Evolutionary conservation across 2,797 vertebrate genomes (phyloP).

Genomic region (Clarias platycephalus): DNA sequence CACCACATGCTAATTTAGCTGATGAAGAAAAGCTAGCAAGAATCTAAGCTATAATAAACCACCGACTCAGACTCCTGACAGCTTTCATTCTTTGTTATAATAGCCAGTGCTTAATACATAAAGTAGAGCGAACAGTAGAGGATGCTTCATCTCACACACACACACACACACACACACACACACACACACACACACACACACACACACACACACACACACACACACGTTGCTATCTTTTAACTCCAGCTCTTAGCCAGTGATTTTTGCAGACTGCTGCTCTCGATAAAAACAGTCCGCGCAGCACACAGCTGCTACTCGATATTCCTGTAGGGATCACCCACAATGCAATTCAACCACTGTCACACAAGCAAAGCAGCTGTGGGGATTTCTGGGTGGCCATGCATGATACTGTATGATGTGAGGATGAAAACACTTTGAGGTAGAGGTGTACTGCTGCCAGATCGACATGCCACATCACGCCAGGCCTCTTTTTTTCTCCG

Average conservation of each 20-base stretch:
- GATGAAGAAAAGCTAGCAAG: neutral
- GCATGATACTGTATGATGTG: neutral
- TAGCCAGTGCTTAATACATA: neutral
- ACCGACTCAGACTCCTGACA: neutral
- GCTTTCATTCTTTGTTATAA: neutral
- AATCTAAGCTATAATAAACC: neutral
- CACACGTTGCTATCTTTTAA: constrained; percentile 19
- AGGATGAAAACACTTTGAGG: neutral
- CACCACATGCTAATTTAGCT: neutral
- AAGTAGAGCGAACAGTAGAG: neutral
- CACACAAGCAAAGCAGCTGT: neutral
- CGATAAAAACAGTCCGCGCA: constrained; percentile 26
- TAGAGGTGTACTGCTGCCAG: neutral
- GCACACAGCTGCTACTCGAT: constrained; percentile 21
- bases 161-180: neutral
- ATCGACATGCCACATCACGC: too few relatives aligned
- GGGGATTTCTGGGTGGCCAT: neutral
- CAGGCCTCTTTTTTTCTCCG: too few relatives aligned
- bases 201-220: too few relatives aligned
- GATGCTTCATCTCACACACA: neutral
- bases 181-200: neutral
- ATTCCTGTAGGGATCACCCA: constrained; percentile 6
- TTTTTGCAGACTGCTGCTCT: constrained; percentile 40
- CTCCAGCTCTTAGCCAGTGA: constrained; percentile 41
- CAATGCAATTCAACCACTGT: neutral